Conservation (phyloP, 2,113 vertebrate genomes). For the Cryptotis parvus region DNA sequence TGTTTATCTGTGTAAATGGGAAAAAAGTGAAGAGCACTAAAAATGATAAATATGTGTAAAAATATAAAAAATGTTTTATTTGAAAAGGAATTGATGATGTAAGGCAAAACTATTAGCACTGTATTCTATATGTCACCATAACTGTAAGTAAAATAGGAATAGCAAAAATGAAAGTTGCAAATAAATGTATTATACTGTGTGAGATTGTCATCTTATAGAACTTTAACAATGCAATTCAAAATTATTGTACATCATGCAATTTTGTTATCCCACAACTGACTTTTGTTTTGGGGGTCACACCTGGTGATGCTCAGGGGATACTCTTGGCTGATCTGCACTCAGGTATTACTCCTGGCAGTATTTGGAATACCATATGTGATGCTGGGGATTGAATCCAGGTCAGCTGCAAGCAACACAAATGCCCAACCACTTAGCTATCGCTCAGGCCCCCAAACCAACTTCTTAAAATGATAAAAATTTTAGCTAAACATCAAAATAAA, state of each 20-base stretch:
- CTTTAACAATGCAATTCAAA: neutral
- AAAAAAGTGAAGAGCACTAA: neutral
- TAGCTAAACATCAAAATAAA: neutral
- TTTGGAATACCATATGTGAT: too few species aligned
- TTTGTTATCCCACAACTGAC: neutral
- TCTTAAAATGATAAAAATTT: slow-evolving; percentile 8
- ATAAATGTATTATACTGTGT: neutral
- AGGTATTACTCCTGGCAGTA: too few species aligned
- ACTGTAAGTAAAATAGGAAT: neutral
- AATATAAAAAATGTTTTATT: neutral
- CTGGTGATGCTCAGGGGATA: too few species aligned
- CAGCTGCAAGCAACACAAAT: too few species aligned
- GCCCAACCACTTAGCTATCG: too few species aligned
- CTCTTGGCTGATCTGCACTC: too few species aligned
- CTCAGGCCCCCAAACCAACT: too few species aligned
- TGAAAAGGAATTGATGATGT: neutral
- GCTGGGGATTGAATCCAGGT: too few species aligned
- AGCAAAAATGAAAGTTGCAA: neutral
- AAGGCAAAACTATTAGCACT: neutral
- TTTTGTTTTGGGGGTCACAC: too few species aligned
- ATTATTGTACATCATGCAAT: neutral
- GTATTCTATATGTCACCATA: neutral
- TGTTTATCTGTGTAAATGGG: neutral
- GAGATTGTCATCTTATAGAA: neutral
- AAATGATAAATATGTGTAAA: neutral